Conservation (phyloP, 2,797 vertebrate species). For the Lagodon rhomboides region DNA sequence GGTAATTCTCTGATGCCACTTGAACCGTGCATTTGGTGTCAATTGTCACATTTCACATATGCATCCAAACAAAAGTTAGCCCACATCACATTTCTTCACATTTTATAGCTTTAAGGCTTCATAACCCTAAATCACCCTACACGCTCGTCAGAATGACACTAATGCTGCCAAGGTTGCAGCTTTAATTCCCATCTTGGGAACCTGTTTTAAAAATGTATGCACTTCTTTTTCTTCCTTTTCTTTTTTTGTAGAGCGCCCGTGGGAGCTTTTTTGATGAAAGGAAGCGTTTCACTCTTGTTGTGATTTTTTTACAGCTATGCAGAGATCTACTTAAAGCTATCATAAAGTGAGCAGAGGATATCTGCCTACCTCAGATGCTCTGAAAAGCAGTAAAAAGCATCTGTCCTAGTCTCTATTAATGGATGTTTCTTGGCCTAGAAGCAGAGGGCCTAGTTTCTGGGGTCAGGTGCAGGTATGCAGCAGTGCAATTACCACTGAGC, state of each 20-base stretch:
- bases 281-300: constrained; percentile 29
- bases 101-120: neutral
- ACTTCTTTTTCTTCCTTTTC: constrained; percentile 22
- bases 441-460: constrained; percentile 83
- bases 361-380: constrained; percentile 64
- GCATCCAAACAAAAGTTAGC: neutral
- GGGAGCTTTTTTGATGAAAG: constrained; percentile 38
- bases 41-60: neutral
- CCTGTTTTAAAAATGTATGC: constrained; percentile 21
- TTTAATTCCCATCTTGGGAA: constrained; percentile 21
- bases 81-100: neutral
- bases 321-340: constrained; percentile 50
- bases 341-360: constrained; percentile 49
- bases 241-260: neutral
- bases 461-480: constrained; percentile 80
- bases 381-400: constrained; percentile 63
- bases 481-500: constrained; percentile 81
- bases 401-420: constrained; percentile 84
- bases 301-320: constrained; percentile 17
- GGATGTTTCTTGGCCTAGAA: constrained; percentile 84
- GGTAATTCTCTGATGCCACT: neutral
- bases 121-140: constrained; percentile 22
- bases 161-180: constrained; percentile 16
- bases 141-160: constrained; percentile 4
- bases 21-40: neutral